Evolutionary conservation across 2,888 invertebrate species (phyloP), one percentile per base, ranked within the genome.

Genomic region (Drosophila kanekoi): DNA sequence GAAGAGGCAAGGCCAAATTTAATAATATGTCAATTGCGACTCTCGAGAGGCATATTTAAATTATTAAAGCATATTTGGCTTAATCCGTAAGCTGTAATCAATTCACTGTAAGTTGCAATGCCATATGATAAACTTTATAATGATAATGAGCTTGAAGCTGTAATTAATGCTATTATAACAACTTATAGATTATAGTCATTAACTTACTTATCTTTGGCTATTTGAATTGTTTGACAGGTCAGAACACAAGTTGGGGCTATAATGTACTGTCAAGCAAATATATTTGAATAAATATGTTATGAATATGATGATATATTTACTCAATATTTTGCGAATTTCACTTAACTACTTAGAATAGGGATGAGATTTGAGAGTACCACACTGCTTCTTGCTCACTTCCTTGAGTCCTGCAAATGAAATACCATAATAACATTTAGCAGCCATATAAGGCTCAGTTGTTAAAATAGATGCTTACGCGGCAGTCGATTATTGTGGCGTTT

Each of bases 1-100:
- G 51, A 37, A 64, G 48, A 6, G 69, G 72, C 52, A 59, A 44
- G 53, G 54, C 63, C 47, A 62, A 66, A 69, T 77, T 76, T 76
- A 79, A 85, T 79, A 85, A 85, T 84, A 64, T 71, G 72, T 74
- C 72, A 66, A 71, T 73, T 78, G 60, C 45, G 45, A 52, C 49
- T 53, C 49, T 79, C 66, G 60, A 81, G 64, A 61, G 58, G 48
- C 58, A 56, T 77, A 79, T 78, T 84, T 84, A 66, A 68, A 66
- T 81, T 77, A 72, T 81, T 68, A 72, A 66, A 52, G 64, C 75
- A 75, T 65, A 67, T 74, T 74, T 20, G 49, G 54, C 65, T 58
- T 56, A 40, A 71, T 63, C 65, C 64, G 52, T 71, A 58, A 66
- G 49, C 59, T 60, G 40, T 56, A 40, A 37, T 37, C 49, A n/a